Conservation (phyloP, 2,888 invertebrate species). For the Brachylomia viminalis region DNA sequence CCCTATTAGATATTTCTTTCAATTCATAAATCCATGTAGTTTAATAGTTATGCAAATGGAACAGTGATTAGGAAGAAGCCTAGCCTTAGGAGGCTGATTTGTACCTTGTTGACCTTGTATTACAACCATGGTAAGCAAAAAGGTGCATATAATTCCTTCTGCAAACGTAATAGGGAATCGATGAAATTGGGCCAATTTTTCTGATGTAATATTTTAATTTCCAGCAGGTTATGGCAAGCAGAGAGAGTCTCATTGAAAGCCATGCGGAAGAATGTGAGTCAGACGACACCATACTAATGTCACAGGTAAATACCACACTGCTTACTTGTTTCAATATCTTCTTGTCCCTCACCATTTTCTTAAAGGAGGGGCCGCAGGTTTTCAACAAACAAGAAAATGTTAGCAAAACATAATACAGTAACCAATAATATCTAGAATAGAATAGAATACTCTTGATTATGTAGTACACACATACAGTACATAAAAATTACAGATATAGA, state of each 20-base stretch:
- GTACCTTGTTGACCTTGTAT: too few species aligned
- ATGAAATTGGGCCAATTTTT: neutral
- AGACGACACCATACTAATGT: conserved; percentile 94
- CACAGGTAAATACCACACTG: conserved; percentile 89
- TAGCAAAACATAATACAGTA: neutral
- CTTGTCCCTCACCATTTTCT: neutral
- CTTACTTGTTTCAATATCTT: neutral
- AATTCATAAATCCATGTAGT: neutral
- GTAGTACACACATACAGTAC: too few species aligned
- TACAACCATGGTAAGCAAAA: neutral
- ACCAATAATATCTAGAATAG: too few species aligned
- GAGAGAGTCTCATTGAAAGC: conserved; percentile 94
- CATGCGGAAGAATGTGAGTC: conserved; percentile 93
- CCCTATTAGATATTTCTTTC: neutral
- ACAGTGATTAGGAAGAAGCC: neutral
- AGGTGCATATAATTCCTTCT: too few species aligned
- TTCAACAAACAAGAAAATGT: neutral
- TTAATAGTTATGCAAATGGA: neutral
- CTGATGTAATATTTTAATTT: conserved; percentile 68
- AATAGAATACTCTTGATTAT: too few species aligned
- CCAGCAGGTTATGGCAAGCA: conserved; percentile 94
- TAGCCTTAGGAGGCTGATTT: too few species aligned
- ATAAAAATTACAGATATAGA: too few species aligned
- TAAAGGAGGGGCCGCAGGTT: neutral
- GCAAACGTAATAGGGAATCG: too few species aligned